These are phyloP conservation scores for Apodemus sylvaticus DNA, from an alignment of 2,113 vertebrate species.

Conservation along the genomic window DNA sequence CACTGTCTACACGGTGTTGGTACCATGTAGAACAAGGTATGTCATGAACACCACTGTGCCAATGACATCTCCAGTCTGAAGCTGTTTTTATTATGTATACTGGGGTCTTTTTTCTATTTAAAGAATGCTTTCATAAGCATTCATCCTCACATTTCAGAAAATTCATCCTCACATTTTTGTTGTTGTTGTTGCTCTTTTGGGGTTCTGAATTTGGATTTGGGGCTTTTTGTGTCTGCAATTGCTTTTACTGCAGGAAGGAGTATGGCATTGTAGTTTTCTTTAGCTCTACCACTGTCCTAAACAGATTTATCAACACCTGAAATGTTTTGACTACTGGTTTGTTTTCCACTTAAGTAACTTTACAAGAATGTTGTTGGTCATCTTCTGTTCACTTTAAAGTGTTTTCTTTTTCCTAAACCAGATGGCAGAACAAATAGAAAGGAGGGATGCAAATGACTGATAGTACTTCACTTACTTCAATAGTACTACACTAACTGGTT, in stretches of 20 bases:
- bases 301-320: background rate
- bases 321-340: slow-evolving; percentile 33
- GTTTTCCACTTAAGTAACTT: slow-evolving; percentile 17
- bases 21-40: too few relatives aligned
- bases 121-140: background rate
- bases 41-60: background rate
- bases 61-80: background rate
- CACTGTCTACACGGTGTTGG: background rate
- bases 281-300: background rate
- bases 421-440: background rate
- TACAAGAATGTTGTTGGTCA: slow-evolving; percentile 12
- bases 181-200: background rate
- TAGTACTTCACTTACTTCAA: too few relatives aligned
- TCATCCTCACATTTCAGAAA: slow-evolving; percentile 21
- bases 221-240: background rate
- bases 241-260: background rate
- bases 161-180: slow-evolving; percentile 11
- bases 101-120: slow-evolving; percentile 28
- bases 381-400: slow-evolving; percentile 53
- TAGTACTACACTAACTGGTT: background rate
- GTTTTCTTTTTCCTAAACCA: slow-evolving; percentile 45
- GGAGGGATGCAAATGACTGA: background rate
- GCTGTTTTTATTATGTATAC: background rate
- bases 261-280: background rate
- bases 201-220: slow-evolving; percentile 3